A percentile compares a stretch with the other conserved stretches of the same genome.
phyloP scores from a whole-genome alignment of 1,140 invertebrate species.

The roundworm (Caenorhabditis elegans) region WBcel235 BX284602.5:6271001-6271500 shows the following conservation, averaged over 20 bases:
- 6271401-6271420: slow-evolving; percentile 81
- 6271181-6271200: slow-evolving; percentile 68
- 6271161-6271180: slow-evolving; percentile 68
- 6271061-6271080: slow-evolving; percentile 76
- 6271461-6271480: slow-evolving; percentile 72
- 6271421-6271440: slow-evolving; percentile 80
- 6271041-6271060: slow-evolving; percentile 86
- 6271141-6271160: slow-evolving; percentile 76
- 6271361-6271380: slow-evolving; percentile 72
- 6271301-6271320: slow-evolving; percentile 71
- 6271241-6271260: slow-evolving; percentile 45
- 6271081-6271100: slow-evolving; percentile 73
- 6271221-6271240: slow-evolving; percentile 36
- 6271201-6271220: slow-evolving; percentile 54
- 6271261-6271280: slow-evolving; percentile 52
- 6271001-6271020: slow-evolving; percentile 92
- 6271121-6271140: slow-evolving; percentile 80
- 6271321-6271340: slow-evolving; percentile 75
- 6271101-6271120: slow-evolving; percentile 77
- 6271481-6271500: slow-evolving; percentile 60
- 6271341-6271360: slow-evolving; percentile 76
- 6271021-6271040: slow-evolving; percentile 93
- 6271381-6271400: slow-evolving; percentile 70
- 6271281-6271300: slow-evolving; percentile 31
- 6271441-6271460: slow-evolving; percentile 77